Conservation (phyloP, 2,113 vertebrate species). For the Toxostoma redivivum region DNA sequence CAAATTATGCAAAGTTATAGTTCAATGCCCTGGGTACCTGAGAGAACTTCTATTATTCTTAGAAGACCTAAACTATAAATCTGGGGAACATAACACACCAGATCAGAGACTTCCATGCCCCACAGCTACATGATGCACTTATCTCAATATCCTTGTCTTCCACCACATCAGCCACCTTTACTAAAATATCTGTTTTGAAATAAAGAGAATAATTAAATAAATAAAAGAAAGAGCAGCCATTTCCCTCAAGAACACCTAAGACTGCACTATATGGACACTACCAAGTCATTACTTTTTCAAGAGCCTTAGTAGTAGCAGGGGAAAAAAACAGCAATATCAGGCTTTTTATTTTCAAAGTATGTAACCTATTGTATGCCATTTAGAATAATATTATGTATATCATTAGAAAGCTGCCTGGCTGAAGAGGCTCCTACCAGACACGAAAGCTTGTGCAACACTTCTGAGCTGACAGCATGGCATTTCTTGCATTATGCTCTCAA, state of each 20-base stretch:
- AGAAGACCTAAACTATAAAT: not conserved
- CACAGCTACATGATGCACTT: not conserved
- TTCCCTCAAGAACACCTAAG: not conserved
- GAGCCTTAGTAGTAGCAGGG: not conserved
- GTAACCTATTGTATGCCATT: not conserved
- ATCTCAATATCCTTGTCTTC: not conserved
- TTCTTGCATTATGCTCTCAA: not conserved
- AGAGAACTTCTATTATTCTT: not conserved
- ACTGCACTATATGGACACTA: not conserved
- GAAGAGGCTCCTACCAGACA: slow-evolving; percentile 4
- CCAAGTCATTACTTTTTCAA: not conserved
- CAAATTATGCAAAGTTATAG: not conserved
- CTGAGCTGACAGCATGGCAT: not conserved
- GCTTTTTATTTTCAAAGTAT: not conserved
- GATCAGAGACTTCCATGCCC: not conserved
- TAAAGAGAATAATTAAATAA: not conserved
- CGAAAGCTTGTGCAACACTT: not conserved
- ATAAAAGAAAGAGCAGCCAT: not conserved
- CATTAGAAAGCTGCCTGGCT: not conserved
- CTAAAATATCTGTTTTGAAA: not conserved
- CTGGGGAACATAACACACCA: not conserved
- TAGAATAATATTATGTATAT: not conserved
- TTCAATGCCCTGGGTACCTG: not conserved
- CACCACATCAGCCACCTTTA: not conserved
- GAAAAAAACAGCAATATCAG: not conserved